Conservation (phyloP, 2,113 vertebrate genomes). For the Pseudolaguvia tuberculata region DNA sequence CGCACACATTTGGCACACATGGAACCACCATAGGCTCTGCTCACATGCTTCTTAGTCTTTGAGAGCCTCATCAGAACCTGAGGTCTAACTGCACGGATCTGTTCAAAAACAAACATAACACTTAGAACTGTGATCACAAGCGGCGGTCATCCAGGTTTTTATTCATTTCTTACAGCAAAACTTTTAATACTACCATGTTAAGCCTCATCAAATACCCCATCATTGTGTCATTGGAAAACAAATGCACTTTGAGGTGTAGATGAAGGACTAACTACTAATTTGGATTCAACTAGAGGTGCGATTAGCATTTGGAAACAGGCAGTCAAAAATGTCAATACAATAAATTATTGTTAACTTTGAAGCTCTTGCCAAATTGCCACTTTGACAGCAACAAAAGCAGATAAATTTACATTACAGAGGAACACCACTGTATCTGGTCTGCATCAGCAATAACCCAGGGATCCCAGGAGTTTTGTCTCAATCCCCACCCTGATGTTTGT, state of each 20-base stretch:
- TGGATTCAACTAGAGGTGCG: neutral
- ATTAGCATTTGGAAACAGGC: neutral
- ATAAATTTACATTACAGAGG: no score
- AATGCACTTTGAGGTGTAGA: neutral
- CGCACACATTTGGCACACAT: conserved; percentile 98
- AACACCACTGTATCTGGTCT: no score
- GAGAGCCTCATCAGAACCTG: conserved; percentile 97
- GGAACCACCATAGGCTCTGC: conserved; percentile 94
- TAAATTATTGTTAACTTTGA: neutral
- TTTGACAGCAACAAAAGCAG: no score
- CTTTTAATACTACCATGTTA: neutral
- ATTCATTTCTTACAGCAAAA: no score
- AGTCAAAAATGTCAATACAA: neutral
- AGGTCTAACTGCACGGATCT: conserved; percentile 94
- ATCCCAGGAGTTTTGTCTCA: no score
- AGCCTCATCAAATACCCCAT: neutral
- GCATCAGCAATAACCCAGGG: no score
- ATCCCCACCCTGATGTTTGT: no score
- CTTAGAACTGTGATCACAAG: neutral
- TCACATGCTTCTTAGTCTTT: conserved; percentile 97
- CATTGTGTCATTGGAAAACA: neutral
- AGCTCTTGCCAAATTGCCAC: neutral
- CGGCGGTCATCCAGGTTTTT: neutral
- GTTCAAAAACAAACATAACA: conserved; percentile 16
- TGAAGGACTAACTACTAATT: neutral